Conservation (phyloP, 2,888 invertebrate species). For the Atherix ibis region DNA sequence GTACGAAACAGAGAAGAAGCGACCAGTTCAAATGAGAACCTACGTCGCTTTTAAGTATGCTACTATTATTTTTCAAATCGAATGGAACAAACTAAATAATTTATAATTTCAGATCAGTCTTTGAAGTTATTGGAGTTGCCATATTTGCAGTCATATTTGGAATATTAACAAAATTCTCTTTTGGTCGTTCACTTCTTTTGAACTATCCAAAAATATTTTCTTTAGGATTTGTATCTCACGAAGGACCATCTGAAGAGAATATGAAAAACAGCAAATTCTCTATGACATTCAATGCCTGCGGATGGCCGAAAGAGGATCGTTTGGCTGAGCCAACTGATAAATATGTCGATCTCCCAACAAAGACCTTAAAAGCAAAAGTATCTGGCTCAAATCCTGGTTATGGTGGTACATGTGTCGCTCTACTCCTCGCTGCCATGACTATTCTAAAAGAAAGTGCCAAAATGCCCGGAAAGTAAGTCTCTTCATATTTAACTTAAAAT, state of each 20-base stretch:
- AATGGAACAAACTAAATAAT: neutral
- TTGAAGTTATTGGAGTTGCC: constrained; percentile 34
- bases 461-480: constrained; percentile 53
- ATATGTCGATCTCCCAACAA: constrained; percentile 40
- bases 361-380: constrained; percentile 49
- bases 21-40: constrained; percentile 64
- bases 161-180: constrained; percentile 42
- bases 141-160: constrained; percentile 45
- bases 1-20: constrained; percentile 45
- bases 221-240: constrained; percentile 47
- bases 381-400: constrained; percentile 45
- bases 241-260: constrained; percentile 45
- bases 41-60: constrained; percentile 43
- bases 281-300: constrained; percentile 57
- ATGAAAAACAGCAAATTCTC: constrained; percentile 46
- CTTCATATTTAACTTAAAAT: neutral
- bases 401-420: constrained; percentile 57
- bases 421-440: constrained; percentile 57
- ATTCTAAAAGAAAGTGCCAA: constrained; percentile 58
- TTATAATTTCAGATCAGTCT: constrained; percentile 32
- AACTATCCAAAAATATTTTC: constrained; percentile 58
- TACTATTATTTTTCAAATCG: neutral
- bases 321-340: constrained; percentile 37
- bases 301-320: constrained; percentile 53
- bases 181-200: constrained; percentile 47